These are phyloP conservation scores for Notolepis coatsorum DNA, from an alignment of 2,797 vertebrate species.

Conservation along the genomic window DNA sequence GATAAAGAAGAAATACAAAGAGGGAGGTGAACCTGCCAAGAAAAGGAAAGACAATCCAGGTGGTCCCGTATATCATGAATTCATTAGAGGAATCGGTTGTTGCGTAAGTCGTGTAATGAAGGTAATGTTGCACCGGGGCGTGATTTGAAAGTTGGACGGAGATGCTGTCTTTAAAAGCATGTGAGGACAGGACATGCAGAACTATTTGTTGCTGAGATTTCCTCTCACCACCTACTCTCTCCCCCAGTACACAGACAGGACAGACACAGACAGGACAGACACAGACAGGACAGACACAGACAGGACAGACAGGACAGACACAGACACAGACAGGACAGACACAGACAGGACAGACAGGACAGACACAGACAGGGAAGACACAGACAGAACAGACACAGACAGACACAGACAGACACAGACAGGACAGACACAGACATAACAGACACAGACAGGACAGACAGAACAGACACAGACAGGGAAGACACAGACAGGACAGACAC, in stretches of 20 bases:
- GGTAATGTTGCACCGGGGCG: neutral
- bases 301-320: neutral
- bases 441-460: too few relatives aligned
- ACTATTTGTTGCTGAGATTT: slow-evolving; percentile 35
- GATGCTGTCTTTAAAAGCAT: slow-evolving; percentile 22
- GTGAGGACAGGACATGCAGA: slow-evolving; percentile 45
- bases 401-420: neutral
- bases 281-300: neutral
- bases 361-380: neutral
- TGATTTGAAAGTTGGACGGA: slow-evolving; percentile 5
- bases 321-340: too few relatives aligned
- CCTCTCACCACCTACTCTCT: slow-evolving; percentile 11
- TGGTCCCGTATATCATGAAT: too few relatives aligned
- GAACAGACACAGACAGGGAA: too few relatives aligned
- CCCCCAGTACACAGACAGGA: slow-evolving; percentile 29
- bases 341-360: neutral
- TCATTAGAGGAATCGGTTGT: neutral
- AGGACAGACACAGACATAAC: too few relatives aligned
- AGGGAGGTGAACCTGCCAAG: neutral
- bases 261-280: neutral
- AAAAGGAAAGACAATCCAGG: too few relatives aligned
- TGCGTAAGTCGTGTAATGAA: neutral
- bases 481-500: too few relatives aligned
- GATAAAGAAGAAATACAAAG: too few relatives aligned
- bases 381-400: neutral